Percentiles rank a stretch among this genome's conserved stretches.
Evolutionary conservation across 2,797 vertebrate species (phyloP).

Genomic region (Dipus sagitta): DNA sequence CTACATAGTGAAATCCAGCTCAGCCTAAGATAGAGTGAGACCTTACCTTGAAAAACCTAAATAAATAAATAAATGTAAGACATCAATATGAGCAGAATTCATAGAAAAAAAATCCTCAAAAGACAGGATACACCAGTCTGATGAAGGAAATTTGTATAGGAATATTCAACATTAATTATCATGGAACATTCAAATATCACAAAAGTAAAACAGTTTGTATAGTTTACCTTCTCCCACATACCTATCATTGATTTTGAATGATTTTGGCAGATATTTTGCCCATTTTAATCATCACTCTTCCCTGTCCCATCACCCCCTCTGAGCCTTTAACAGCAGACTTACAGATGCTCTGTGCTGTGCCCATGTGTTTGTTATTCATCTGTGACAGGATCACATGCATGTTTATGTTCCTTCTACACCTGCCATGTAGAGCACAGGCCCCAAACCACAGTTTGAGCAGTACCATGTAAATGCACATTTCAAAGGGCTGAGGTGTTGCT

Average conservation of each 20-base stretch:
- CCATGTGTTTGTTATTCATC: too few species aligned
- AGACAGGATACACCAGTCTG: neutral
- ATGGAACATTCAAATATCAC: slow-evolving; percentile 14
- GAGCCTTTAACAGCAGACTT: neutral
- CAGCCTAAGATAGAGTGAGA: too few species aligned
- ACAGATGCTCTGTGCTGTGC: neutral
- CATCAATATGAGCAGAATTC: neutral
- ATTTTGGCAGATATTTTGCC: neutral
- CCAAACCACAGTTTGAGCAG: neutral
- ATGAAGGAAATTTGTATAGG: neutral
- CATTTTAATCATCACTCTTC: neutral
- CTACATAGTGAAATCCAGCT: too few species aligned
- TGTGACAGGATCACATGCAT: neutral
- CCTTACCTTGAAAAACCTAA: too few species aligned
- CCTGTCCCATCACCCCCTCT: too few species aligned
- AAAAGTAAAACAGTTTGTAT: slow-evolving; percentile 17
- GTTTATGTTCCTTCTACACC: neutral
- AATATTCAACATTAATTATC: neutral
- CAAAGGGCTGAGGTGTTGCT: neutral
- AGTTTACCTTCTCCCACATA: neutral
- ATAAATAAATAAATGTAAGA: neutral
- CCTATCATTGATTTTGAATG: neutral
- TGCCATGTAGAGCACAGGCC: neutral
- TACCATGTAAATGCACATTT: neutral
- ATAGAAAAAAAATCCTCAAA: neutral